phyloP scores from a whole-genome alignment of 2,797 vertebrate species.

The Sebastes iracundus region DNA sequence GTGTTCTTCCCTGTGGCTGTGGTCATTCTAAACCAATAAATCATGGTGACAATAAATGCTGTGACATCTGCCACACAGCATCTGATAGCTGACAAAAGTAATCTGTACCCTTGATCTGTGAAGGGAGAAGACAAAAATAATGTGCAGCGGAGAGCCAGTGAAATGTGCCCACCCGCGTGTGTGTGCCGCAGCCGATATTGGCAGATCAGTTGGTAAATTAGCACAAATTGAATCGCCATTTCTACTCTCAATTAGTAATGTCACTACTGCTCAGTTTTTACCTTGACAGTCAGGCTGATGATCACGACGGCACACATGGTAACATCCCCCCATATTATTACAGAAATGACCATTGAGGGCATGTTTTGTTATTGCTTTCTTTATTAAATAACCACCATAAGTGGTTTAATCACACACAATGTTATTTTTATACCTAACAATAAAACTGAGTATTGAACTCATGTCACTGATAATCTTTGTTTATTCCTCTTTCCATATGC shows the following conservation, averaged over 20 bases:
- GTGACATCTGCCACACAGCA: slow-evolving; percentile 82
- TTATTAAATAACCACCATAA: background rate
- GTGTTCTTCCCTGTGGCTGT: slow-evolving; percentile 71
- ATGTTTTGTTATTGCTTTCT: background rate
- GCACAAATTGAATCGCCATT: slow-evolving; percentile 49
- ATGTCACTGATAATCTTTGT: background rate
- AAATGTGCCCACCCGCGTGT: slow-evolving; percentile 24
- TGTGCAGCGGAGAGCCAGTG: slow-evolving; percentile 42
- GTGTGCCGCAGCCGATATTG: slow-evolving; percentile 27
- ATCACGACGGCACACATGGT: background rate
- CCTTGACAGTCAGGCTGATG: slow-evolving; percentile 49
- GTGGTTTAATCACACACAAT: background rate
- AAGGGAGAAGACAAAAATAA: slow-evolving; percentile 50
- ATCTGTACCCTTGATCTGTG: slow-evolving; percentile 75
- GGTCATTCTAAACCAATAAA: slow-evolving; percentile 77
- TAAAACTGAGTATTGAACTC: background rate
- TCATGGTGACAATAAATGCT: slow-evolving; percentile 79
- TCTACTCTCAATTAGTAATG: slow-evolving; percentile 49
- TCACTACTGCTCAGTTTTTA: slow-evolving; percentile 48
- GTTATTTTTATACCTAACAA: background rate
- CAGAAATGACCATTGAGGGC: background rate
- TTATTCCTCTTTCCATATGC: background rate
- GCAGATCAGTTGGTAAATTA: slow-evolving; percentile 55
- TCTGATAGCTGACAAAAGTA: slow-evolving; percentile 81
- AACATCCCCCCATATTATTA: background rate